Evolutionary conservation across 2,113 vertebrate genomes (phyloP), one percentile per base, ranked within the genome.

Genomic region (Typhlomys cinereus): DNA sequence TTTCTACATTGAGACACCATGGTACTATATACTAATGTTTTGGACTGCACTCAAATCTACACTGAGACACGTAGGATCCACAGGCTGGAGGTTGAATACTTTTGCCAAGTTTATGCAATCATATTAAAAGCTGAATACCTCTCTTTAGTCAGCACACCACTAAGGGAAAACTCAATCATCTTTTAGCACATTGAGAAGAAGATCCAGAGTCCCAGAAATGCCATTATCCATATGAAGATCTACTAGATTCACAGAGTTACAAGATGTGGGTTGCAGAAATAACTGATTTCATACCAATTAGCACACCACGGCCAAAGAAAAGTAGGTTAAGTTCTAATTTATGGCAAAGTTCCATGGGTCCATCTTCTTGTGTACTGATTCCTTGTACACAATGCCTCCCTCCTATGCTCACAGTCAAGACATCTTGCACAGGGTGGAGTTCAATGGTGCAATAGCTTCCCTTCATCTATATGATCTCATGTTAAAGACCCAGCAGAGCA

Each of bases 161-260:
- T 27, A 83, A 62, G 34, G 23, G 15, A 11, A 73, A 93, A 69
- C 94, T 91, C 94, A 79, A 80, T 73, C 94, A 70, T 83, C 15
- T 88, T 71, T 48, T 21, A 93, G 46, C 9, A 84, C 2, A 31
- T 46, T 50, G 57, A 76, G 61, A 15, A 94, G 6, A 79, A 80
- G 4, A 67, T 64, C 52, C 69, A 23, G 29, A 44, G 79, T 20
- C 27, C 85, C 81, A 86, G 29, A 74, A 78, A 66, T 88, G 50
- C 39, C 6, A 52, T 44, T 39, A 67, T 57, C 71, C 13, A 36
- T 48, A 79, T 39, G 67, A 69, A 89, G 13, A 84, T 90, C 88
- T 93, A 92, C 94, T 17, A 96, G 75, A 93, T 61, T 95, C 94
- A 89, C 48, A 12, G 44, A 90, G 83, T 82, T 92, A 31, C n/a